A percentile compares a stretch with the other conserved stretches of the same genome.
Evolutionary conservation across 1,140 invertebrate species (phyloP).

Genomic region (Teleopsis dalmanni): DNA sequence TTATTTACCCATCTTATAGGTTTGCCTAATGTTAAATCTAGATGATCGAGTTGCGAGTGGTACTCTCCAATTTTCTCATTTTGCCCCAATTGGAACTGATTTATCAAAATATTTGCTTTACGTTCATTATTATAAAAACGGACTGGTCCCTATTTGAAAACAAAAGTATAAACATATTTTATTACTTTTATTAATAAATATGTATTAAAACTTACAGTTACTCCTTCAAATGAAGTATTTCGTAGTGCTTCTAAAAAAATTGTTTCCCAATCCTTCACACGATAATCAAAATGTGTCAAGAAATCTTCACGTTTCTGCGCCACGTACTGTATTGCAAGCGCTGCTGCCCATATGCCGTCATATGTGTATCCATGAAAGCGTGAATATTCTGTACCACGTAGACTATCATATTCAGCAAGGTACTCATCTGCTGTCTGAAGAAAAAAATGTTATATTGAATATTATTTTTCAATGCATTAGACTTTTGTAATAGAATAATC

Average conservation of each 20-base stretch:
- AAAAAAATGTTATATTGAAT: too few species aligned
- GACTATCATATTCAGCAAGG: constrained; percentile 70
- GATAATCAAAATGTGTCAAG: constrained; percentile 64
- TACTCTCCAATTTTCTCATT: constrained; percentile 89
- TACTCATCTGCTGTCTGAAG: constrained; percentile 83
- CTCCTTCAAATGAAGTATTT: constrained; percentile 88
- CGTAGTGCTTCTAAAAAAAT: constrained; percentile 79
- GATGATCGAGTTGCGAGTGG: constrained; percentile 66
- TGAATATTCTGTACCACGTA: constrained; percentile 75
- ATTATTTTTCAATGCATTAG: too few species aligned
- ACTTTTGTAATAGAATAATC: too few species aligned
- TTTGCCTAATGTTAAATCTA: constrained; percentile 68
- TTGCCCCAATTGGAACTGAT: constrained; percentile 81
- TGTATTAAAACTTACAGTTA: constrained; percentile 63
- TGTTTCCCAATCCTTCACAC: constrained; percentile 78
- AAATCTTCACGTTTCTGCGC: constrained; percentile 63
- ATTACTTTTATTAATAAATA: neutral
- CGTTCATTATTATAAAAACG: constrained; percentile 92
- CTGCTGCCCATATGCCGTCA: constrained; percentile 94
- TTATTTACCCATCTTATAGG: constrained; percentile 61
- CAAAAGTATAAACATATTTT: constrained; percentile 46
- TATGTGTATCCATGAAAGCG: constrained; percentile 96
- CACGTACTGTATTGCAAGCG: constrained; percentile 81
- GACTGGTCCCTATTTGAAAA: constrained; percentile 70
- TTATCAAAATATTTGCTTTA: constrained; percentile 85